Conservation (phyloP, 2,797 vertebrate species). For the Halcyon smyrnensis region DNA sequence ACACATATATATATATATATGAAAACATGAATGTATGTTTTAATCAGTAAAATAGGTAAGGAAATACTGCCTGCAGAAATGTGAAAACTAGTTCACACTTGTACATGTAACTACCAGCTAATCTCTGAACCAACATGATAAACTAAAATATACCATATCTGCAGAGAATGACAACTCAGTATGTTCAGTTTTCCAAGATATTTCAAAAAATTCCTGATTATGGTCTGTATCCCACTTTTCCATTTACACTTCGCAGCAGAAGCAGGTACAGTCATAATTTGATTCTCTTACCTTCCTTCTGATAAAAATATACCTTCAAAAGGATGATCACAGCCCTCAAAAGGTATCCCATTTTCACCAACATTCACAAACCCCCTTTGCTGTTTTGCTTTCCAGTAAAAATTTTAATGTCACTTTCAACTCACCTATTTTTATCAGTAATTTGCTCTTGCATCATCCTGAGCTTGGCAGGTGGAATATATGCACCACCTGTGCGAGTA, state of each 20-base stretch:
- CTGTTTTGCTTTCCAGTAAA: not conserved
- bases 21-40: not conserved
- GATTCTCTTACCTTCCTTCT: not conserved
- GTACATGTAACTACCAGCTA: not conserved
- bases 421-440: constrained; percentile 94
- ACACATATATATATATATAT: not conserved
- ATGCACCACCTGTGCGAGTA: constrained; percentile 94
- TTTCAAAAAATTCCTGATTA: not conserved
- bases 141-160: not conserved
- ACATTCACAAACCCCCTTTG: not conserved
- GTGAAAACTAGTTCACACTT: not conserved
- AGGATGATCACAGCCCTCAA: not conserved
- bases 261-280: not conserved
- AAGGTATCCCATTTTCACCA: not conserved
- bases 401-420: not conserved
- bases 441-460: constrained; percentile 99
- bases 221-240: not conserved
- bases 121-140: not conserved
- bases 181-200: not conserved
- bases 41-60: not conserved
- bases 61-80: not conserved
- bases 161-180: not conserved
- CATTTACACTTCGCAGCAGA: not conserved
- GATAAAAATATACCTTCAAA: not conserved
- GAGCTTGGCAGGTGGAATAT: constrained; percentile 96